A percentile compares a stretch with the other conserved stretches of the same genome.
Evolutionary conservation across 2,797 vertebrate species (phyloP).

Genomic region (Pempheris klunzingeri): DNA sequence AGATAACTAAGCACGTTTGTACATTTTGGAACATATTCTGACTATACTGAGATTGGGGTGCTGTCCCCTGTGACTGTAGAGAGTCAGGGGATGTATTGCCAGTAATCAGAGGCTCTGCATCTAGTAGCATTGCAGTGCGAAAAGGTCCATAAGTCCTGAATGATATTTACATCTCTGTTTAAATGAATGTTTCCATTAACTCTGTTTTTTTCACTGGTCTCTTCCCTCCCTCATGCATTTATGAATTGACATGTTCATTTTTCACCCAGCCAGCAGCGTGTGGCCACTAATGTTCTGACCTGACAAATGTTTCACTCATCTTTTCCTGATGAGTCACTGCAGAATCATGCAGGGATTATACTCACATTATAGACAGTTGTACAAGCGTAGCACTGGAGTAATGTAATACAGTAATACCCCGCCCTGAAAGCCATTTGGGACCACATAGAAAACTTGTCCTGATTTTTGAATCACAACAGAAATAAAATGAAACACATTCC

Average conservation of each 20-base stretch:
- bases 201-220: not conserved
- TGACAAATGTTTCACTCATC: conserved; percentile 3
- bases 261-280: conserved; percentile 10
- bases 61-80: not conserved
- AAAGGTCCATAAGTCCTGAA: not conserved
- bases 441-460: conserved; percentile 15
- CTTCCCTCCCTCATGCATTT: not conserved
- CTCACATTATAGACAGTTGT: not conserved
- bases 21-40: not conserved
- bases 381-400: not conserved
- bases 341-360: not conserved
- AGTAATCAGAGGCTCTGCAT: not conserved
- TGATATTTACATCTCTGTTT: not conserved
- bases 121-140: not conserved
- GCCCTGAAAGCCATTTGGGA: not conserved
- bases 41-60: not conserved
- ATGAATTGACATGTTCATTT: not conserved
- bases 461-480: conserved; percentile 34
- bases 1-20: not conserved
- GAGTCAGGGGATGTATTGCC: not conserved
- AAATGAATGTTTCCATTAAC: conserved; percentile 10
- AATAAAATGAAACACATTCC: conserved; percentile 40
- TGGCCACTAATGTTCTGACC: conserved; percentile 14
- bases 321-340: not conserved
- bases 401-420: conserved; percentile 7